These are phyloP conservation scores for Tineola bisselliella DNA, from an alignment of 2,888 invertebrate species.

Conservation along the genomic window DNA sequence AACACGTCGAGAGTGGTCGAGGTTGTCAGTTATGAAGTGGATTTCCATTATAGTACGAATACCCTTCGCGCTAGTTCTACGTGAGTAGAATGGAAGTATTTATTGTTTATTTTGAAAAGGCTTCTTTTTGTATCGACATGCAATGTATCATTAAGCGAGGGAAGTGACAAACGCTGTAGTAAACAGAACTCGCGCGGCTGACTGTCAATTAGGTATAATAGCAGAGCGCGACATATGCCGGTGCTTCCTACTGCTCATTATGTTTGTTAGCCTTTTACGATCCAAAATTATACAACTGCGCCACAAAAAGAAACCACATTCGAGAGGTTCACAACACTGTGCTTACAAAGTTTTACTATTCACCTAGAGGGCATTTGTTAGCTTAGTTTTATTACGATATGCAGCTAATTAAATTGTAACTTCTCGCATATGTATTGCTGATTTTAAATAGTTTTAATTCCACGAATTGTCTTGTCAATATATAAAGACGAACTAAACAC, in stretches of 20 bases:
- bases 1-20: neutral
- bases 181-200: slow-evolving; percentile 43
- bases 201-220: slow-evolving; percentile 58
- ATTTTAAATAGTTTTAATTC: too few relatives aligned
- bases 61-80: neutral
- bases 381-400: neutral
- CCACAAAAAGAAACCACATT: neutral
- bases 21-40: neutral
- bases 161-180: slow-evolving; percentile 57
- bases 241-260: slow-evolving; percentile 34
- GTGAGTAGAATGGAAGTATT: neutral
- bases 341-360: slow-evolving; percentile 2
- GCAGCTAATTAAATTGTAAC: neutral
- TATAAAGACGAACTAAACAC: too few relatives aligned
- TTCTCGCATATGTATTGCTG: too few relatives aligned
- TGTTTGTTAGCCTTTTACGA: slow-evolving; percentile 52
- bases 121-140: slow-evolving; percentile 27
- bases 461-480: too few relatives aligned
- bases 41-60: neutral
- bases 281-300: slow-evolving; percentile 39
- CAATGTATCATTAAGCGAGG: slow-evolving; percentile 50
- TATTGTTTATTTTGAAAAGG: slow-evolving; percentile 27
- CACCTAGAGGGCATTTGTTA: neutral
- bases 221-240: slow-evolving; percentile 53
- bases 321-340: neutral